Percentiles rank a stretch among this genome's conserved stretches.
Conservation (phyloP, 2,797 vertebrate species). For the Sebastes minor region DNA sequence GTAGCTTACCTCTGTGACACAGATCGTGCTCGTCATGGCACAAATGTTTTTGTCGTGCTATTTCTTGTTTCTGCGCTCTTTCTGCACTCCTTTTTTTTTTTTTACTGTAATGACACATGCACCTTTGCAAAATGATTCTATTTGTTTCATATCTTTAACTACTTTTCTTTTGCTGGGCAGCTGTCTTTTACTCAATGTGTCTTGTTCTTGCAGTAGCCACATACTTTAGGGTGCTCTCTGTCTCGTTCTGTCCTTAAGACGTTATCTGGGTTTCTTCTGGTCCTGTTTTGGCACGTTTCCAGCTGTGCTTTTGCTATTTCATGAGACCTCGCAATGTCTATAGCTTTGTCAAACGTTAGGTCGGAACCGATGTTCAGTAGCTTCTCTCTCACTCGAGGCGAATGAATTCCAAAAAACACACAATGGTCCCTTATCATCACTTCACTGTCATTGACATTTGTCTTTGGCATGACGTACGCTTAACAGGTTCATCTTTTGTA, state of each 20-base stretch:
- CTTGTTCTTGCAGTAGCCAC: not conserved
- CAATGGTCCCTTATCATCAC: not conserved
- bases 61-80: not conserved
- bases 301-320: too few relatives aligned
- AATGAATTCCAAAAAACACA: not conserved
- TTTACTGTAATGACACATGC: not conserved
- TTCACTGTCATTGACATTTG: not conserved
- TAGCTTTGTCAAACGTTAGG: not conserved
- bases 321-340: too few relatives aligned
- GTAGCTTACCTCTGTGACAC: constrained; percentile 31
- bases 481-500: not conserved
- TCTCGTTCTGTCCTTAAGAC: not conserved
- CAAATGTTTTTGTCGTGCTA: constrained; percentile 23
- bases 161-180: constrained; percentile 21
- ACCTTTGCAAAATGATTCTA: constrained; percentile 30
- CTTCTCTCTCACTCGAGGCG: not conserved
- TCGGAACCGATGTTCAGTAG: not conserved
- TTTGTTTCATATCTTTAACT: constrained; percentile 14
- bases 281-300: not conserved
- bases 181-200: not conserved
- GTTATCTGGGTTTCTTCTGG: not conserved
- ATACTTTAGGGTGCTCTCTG: not conserved
- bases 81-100: not conserved
- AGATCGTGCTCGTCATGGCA: constrained; percentile 19
- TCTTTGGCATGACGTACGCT: not conserved